Base-by-base conservation (phyloP, 2,888 invertebrate genomes). In the Netelia melanura region DNA sequence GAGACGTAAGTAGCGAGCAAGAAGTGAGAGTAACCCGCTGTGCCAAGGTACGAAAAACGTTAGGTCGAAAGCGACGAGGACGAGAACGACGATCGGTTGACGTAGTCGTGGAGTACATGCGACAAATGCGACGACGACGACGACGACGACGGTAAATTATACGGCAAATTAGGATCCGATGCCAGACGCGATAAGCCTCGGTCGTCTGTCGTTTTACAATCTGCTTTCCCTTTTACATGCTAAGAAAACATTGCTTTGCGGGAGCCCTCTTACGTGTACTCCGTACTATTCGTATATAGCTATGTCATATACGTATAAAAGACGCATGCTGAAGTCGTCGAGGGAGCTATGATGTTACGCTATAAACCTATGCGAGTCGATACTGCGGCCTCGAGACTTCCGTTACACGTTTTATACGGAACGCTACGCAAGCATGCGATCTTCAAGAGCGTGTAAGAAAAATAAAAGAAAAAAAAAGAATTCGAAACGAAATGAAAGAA, bases 81-180 rank as follows among this genome's bases (percentile, higher is more conserved):
- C 74, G 74, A 61, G 58, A 44, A 61, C 38, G 25, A 81, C 14
- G 56, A 21, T 68, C 62, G 44, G 67, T 58, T 48, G 5, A 25
- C 65, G 56, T 54, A 25, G 56, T 56, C 11, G 38, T 68, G 14
- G 56, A 44, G 23, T 70, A 70, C 21, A 21, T 61, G 25, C 23
- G 48, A 8, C 44, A 56, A 38, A 44, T 23, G 25, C 62, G 25
- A 61, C 58, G 10, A 72, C 65, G 65, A 58, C 75, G 67, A 83
- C 72, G 38, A 61, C 48, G 54, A 58, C 78, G 85, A 76, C 71
- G 85, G 62, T 85, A 72, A 85, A 85, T 85, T 85, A 82, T 85
- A 75, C 85, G 79, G 85, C 82, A 79, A 85, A 85, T 85, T 85
- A 82, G 82, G 85, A 85, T 79, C 75, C 82, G 85, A 85, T 85